Percentiles rank a stretch among this genome's conserved stretches.
Conservation (phyloP, 37 sponge, comb jelly and placozoan genomes). For the Aphrocallistes beatrix region DNA sequence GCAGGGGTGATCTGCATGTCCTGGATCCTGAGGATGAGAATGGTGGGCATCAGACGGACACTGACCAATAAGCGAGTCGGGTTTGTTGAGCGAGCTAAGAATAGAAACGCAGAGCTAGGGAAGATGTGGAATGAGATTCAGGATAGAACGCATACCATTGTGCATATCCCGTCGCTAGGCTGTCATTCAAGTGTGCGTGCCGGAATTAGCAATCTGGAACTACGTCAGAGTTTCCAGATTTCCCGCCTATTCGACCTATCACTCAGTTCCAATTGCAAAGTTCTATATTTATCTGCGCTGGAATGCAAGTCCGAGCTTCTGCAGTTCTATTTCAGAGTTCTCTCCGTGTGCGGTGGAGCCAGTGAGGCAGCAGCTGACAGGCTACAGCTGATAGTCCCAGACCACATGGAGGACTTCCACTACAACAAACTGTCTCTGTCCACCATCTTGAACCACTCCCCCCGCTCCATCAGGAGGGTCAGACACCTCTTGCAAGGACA, state of each 20-base stretch:
- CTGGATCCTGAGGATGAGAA: slow-evolving; percentile 60
- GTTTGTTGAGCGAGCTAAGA: background rate
- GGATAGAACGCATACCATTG: background rate
- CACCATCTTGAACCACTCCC: slow-evolving; percentile 64
- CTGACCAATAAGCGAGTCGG: slow-evolving; percentile 38
- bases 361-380: slow-evolving; percentile 20
- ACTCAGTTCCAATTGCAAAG: slow-evolving; percentile 41
- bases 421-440: slow-evolving; percentile 60
- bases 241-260: background rate
- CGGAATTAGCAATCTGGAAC: slow-evolving; percentile 6
- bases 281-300: slow-evolving; percentile 77
- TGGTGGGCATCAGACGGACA: slow-evolving; percentile 21
- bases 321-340: slow-evolving; percentile 56
- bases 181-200: background rate
- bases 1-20: slow-evolving; percentile 58
- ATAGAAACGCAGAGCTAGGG: background rate
- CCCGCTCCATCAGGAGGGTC: slow-evolving; percentile 36
- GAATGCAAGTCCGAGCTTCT: slow-evolving; percentile 42
- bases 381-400: slow-evolving; percentile 60
- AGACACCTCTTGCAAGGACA: slow-evolving; percentile 55
- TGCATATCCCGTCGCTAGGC: slow-evolving; percentile 2
- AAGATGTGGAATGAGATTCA: background rate
- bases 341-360: slow-evolving; percentile 34
- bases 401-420: slow-evolving; percentile 37
- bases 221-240: background rate